Base-by-base conservation (phyloP, 37 sponge, comb jelly and placozoan genomes). In the Bolinopsis microptera region DNA sequence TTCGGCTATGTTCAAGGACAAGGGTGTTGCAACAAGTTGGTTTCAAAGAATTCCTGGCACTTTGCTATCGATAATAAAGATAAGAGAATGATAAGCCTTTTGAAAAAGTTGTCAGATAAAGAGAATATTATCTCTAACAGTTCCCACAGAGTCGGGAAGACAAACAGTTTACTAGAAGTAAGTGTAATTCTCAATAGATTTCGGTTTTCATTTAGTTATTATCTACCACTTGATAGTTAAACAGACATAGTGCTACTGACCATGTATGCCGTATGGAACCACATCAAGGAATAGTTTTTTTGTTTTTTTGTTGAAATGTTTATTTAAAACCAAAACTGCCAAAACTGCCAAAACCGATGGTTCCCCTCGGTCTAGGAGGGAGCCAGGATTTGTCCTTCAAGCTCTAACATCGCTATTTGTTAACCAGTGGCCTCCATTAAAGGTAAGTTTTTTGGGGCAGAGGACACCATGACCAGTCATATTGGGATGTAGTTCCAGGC, bases 41-140 rank as follows among this genome's bases (percentile, higher is more conserved):
- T 86, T 0, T 25, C 0, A 5, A 86, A 86, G 26, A 27, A n/a
- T 41, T 40, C 90, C 0, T 86, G 90, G 90, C 90, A 86, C 39
- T 41, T 39, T 41, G 90, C 90, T 28, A 30, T 86, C 21, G 90
- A 86, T 86, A 39, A 41, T 39, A 28, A 27, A 41, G 90, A 86
- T 27, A 86, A 39, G 36, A 41, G 3, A 9, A 86, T 86, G 90
- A 22, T 86, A 23, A 86, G 39, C 2, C 28, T 86, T 1, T 25
- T 86, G 2, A 30, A 72, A n/a, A 30, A n/a, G 75, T n/a, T 72
- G 75, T n/a, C 31, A 28, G 75, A 72, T 48, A 5, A 18, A 21
- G 75, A 72, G 18, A 28, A 72, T 5, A 72, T 23, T 30, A n/a
- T n/a, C 75, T n/a, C 26, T 23, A 72, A n/a, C 13, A 13, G 61